These are phyloP conservation scores for Ochotona princeps DNA, from an alignment of 2,113 vertebrate species.

Conservation along the genomic window DNA sequence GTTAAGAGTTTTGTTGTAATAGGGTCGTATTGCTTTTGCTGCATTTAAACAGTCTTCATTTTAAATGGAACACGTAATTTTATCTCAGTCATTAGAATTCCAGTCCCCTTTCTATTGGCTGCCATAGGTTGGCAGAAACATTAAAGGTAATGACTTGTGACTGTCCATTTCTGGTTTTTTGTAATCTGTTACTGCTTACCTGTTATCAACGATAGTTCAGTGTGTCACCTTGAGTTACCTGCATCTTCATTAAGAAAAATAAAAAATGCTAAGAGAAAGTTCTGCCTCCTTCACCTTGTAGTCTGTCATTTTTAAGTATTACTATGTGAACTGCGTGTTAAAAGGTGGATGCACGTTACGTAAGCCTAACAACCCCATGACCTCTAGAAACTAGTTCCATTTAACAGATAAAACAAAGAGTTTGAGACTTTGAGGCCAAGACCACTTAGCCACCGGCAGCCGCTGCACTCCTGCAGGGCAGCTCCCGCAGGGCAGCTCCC, in stretches of 20 bases:
- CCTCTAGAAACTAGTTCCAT: not conserved
- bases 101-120: not conserved
- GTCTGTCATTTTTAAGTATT: not conserved
- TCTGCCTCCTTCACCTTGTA: not conserved
- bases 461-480: not conserved
- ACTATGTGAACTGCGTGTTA: not conserved
- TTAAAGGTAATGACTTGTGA: not conserved
- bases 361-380: not conserved
- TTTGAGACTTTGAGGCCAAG: not conserved
- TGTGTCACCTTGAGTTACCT: not conserved
- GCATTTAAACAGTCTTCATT: slow-evolving; percentile 18
- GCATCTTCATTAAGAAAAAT: slow-evolving; percentile 16
- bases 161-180: slow-evolving; percentile 25
- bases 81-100: not conserved
- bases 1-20: slow-evolving; percentile 62
- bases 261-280: not conserved
- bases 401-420: not conserved
- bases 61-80: not conserved
- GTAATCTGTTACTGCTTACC: not conserved
- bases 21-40: not conserved
- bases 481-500: too few species aligned
- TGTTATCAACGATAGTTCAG: not conserved
- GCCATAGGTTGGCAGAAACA: not conserved
- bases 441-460: not conserved
- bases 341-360: not conserved